Percentiles rank a stretch among this genome's conserved stretches.
Evolutionary conservation across 2,888 invertebrate species (phyloP).

Genomic region (Parnassius glacialis): DNA sequence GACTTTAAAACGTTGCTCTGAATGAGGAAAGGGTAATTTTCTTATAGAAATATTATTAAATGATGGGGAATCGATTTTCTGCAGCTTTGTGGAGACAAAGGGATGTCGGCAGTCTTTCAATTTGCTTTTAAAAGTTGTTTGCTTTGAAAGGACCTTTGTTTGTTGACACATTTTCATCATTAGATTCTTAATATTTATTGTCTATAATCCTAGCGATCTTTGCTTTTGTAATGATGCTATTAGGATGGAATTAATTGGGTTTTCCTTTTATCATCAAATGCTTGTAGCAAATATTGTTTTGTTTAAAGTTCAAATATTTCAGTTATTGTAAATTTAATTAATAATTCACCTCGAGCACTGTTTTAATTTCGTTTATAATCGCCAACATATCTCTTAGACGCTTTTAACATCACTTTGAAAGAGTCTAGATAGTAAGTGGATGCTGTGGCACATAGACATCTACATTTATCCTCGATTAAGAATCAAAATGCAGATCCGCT

Average conservation of each 20-base stretch:
- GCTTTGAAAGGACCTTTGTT: slow-evolving; percentile 38
- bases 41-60: slow-evolving; percentile 70
- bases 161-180: slow-evolving; percentile 33
- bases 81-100: slow-evolving; percentile 49
- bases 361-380: too few relatives aligned
- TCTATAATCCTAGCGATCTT: slow-evolving; percentile 16
- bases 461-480: too few relatives aligned
- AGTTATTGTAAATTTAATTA: too few relatives aligned
- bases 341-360: too few relatives aligned
- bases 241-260: slow-evolving; percentile 10
- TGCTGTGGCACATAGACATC: too few relatives aligned
- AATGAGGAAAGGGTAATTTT: slow-evolving; percentile 50
- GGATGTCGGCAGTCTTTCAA: slow-evolving; percentile 43
- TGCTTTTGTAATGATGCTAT: slow-evolving; percentile 9
- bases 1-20: slow-evolving; percentile 45
- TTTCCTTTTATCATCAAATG: slow-evolving; percentile 1
- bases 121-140: slow-evolving; percentile 56
- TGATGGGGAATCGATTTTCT: slow-evolving; percentile 62
- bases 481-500: too few relatives aligned
- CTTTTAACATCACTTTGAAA: too few relatives aligned
- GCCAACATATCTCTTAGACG: too few relatives aligned
- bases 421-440: too few relatives aligned
- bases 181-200: slow-evolving; percentile 18
- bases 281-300: too few relatives aligned
- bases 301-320: too few relatives aligned